Evolutionary conservation across 2,113 vertebrate species (phyloP).

Genomic region (Prunella himalayana): DNA sequence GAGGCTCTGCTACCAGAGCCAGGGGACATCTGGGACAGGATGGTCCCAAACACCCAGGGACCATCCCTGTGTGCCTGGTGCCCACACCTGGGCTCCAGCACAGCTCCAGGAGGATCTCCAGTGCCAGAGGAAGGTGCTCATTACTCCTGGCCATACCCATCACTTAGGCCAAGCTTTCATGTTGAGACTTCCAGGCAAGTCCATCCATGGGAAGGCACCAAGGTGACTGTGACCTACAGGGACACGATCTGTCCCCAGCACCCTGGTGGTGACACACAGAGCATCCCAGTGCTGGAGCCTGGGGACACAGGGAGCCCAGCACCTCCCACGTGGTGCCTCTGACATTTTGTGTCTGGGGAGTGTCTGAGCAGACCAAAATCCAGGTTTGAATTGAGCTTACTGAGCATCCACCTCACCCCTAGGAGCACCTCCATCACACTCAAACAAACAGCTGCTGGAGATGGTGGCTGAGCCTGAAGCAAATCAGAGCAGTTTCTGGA

Average conservation of each 20-base stretch:
- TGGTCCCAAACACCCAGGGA: neutral
- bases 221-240: neutral
- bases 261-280: rapidly evolving
- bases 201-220: neutral
- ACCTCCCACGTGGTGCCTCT: rapidly evolving
- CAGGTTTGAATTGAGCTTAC: neutral
- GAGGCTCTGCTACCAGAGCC: neutral
- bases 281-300: rapidly evolving
- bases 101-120: neutral
- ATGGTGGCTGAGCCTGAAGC: rapidly evolving
- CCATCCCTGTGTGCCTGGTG: neutral
- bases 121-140: rapidly evolving
- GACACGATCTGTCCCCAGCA: neutral
- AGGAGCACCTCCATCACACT: neutral
- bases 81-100: neutral
- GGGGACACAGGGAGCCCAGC: neutral
- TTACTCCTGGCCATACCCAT: rapidly evolving
- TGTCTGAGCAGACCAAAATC: neutral
- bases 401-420: neutral
- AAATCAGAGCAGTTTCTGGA: neutral
- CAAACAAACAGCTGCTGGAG: neutral
- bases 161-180: neutral
- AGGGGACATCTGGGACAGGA: neutral
- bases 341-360: rapidly evolving
- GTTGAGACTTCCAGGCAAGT: neutral